Evolutionary conservation across 2,888 invertebrate species (phyloP).

Genomic region (Drosophila kambysellisi): DNA sequence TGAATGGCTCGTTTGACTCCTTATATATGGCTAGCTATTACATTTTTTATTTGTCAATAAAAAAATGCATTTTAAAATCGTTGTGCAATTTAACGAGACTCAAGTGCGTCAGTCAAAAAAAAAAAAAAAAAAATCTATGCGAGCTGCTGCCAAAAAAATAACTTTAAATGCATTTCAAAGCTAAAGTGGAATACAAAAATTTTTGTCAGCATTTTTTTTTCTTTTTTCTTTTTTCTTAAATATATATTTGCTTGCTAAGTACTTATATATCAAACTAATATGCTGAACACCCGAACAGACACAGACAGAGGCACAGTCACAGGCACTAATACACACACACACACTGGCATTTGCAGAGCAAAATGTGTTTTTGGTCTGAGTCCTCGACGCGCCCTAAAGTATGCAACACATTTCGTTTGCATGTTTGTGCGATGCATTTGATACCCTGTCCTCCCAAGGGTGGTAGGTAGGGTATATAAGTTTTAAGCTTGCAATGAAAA

Average conservation of each 20-base stretch:
- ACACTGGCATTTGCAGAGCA: constrained; percentile 18
- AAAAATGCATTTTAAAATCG: constrained; percentile 13
- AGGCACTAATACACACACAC: not conserved
- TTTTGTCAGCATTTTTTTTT: constrained; percentile 51
- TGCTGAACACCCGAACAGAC: constrained; percentile 44
- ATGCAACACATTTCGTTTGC: constrained; percentile 77
- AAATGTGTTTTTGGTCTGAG: constrained; percentile 28
- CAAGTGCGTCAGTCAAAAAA: constrained; percentile 9
- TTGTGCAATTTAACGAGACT: constrained; percentile 38
- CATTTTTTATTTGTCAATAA: constrained; percentile 32
- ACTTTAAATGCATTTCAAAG: constrained; percentile 35
- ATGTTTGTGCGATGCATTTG: constrained; percentile 64
- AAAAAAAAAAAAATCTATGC: constrained; percentile 9
- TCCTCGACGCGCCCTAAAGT: constrained; percentile 59
- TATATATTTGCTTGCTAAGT: constrained; percentile 64
- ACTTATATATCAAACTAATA: constrained; percentile 75
- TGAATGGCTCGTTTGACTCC: constrained; percentile 9
- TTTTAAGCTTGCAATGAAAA: not conserved
- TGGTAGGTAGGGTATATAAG: not conserved
- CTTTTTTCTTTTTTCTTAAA: constrained; percentile 37
- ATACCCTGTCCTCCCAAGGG: not conserved
- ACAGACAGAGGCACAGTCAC: constrained; percentile 11
- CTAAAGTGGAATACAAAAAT: constrained; percentile 39
- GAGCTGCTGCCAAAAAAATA: constrained; percentile 17
- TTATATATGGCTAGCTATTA: constrained; percentile 13